These are phyloP conservation scores for Sebastes taczanowskii DNA, from an alignment of 2,797 vertebrate genomes.

Conservation along the genomic window DNA sequence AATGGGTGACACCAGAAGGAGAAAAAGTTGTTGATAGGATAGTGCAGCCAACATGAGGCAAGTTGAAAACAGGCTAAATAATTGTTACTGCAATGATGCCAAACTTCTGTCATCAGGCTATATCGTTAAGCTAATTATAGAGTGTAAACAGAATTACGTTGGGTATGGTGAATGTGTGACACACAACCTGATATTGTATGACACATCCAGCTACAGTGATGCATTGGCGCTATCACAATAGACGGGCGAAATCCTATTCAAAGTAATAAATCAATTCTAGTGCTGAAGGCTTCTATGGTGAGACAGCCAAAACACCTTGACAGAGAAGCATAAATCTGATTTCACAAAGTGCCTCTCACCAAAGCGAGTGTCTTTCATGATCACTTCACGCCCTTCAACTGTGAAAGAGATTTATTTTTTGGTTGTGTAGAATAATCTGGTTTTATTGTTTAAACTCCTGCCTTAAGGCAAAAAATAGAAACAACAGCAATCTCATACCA, in stretches of 20 bases:
- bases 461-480: neutral
- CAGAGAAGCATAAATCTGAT: constrained; percentile 14
- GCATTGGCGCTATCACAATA: neutral
- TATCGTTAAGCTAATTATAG: neutral
- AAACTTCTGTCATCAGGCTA: neutral
- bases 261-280: constrained; percentile 34
- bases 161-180: neutral
- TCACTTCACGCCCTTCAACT: neutral
- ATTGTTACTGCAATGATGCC: neutral
- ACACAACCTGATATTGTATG: neutral
- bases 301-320: constrained; percentile 1
- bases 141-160: neutral
- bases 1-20: neutral
- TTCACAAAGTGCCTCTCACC: constrained; percentile 2
- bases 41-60: neutral
- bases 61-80: neutral
- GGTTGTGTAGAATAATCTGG: neutral
- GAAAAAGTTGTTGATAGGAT: neutral
- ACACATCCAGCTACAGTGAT: neutral
- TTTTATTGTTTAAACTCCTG: neutral
- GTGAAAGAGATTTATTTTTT: neutral
- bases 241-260: neutral
- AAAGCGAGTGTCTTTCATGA: neutral
- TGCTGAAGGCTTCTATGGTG: neutral
- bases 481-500: neutral